Evolutionary conservation across 2,888 invertebrate species (phyloP).

Genomic region (Andrena haemorrhoa): DNA sequence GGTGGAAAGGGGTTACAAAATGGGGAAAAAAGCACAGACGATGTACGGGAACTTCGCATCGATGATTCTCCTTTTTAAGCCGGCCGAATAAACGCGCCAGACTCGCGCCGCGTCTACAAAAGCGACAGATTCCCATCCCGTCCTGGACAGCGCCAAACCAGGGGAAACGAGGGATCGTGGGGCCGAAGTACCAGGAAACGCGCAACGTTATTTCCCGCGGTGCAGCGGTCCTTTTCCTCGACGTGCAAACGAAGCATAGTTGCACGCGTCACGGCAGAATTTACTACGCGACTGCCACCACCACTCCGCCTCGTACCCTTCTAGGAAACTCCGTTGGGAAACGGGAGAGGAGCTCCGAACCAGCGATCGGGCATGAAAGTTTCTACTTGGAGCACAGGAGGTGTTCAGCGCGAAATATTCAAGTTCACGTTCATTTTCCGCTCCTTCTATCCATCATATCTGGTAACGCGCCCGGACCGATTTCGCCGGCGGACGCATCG

Average conservation of each 20-base stretch:
- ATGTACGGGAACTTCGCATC: not conserved
- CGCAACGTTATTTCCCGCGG: slow-evolving; percentile 30
- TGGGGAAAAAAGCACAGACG: not conserved
- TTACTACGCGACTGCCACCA: slow-evolving; percentile 1
- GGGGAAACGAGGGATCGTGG: slow-evolving; percentile 1
- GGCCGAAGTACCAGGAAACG: slow-evolving; percentile 16
- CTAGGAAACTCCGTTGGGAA: slow-evolving; percentile 3
- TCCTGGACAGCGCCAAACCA: not conserved
- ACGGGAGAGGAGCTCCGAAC: not conserved
- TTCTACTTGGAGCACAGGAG: no score
- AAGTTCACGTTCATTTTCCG: not conserved
- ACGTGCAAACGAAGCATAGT: slow-evolving; percentile 30
- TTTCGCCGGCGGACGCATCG: slow-evolving; percentile 25
- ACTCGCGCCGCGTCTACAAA: not conserved
- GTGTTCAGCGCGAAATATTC: not conserved
- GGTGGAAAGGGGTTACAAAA: not conserved
- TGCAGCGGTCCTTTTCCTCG: not conserved
- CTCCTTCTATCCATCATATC: slow-evolving; percentile 8
- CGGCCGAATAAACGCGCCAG: not conserved
- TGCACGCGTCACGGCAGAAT: slow-evolving; percentile 31
- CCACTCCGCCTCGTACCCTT: not conserved
- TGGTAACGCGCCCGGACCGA: slow-evolving; percentile 7
- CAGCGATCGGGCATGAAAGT: not conserved
- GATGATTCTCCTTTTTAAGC: not conserved
- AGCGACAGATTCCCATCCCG: slow-evolving; percentile 10